Base-by-base conservation (phyloP, 2,888 invertebrate species). In the Acleris literana region DNA sequence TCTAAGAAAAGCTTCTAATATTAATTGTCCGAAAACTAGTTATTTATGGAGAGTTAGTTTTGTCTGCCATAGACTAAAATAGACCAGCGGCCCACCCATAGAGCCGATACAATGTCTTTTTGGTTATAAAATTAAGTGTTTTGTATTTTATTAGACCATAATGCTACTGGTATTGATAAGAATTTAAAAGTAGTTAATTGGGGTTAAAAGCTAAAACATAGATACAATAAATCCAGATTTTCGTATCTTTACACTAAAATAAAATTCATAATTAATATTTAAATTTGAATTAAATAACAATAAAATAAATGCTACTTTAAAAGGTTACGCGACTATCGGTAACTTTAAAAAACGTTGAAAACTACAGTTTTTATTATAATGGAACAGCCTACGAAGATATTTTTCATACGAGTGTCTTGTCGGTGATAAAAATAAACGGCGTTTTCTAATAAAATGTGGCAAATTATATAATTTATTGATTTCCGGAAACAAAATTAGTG, bases 1-100 rank as follows among this genome's bases (percentile, higher is more conserved):
- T 22, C 81, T 74, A 81, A 85, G 85, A 83, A 86, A 84, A 82
- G 73, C 77, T 74, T 74, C 79, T 81, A 81, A 85, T 88, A 90
- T 91, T 89, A 90, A 91, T 91, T 88, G 90, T 85, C 89, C 87
- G 82, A 89, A 88, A 89, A 86, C 82, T 76, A 70, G 85, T 89
- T 89, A 90, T 91, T 90, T 90, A 88, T 88, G 85, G 82, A 73
- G 71, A 77, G 79, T 80, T 79, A 80, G 83, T 87, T 87, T 87
- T 87, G 88, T 84, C 83, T 82, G 70, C 77, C 75, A 71, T 73
- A 72, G 80, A 80, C 81, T 66, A 75, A 85, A 90, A 90, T 90
- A 90, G 88, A 85, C 77, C 78, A 78, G 74, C 79, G 73, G 89
- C 76, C 90, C 90, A 90, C 90, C 90, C 90, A 90, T 81, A 78